Conservation (phyloP, 2,888 invertebrate species). For the Drosophila prolongata region DNA sequence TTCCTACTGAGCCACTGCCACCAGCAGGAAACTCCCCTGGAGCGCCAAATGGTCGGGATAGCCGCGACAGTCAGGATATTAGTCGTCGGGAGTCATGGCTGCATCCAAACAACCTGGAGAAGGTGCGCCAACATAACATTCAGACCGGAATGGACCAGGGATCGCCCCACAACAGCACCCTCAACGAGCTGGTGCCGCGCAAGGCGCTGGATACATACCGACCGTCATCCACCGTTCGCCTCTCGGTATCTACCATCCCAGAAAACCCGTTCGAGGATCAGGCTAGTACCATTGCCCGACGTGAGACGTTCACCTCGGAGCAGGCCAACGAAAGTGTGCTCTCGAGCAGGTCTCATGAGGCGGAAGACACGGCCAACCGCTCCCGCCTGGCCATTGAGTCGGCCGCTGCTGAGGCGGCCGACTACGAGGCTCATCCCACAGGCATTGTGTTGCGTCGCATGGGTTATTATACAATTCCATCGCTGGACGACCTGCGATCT, state of each 20-base stretch:
- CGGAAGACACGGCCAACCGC: slow-evolving; percentile 50
- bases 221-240: slow-evolving; percentile 44
- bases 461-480: slow-evolving; percentile 96
- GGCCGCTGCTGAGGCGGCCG: slow-evolving; percentile 23
- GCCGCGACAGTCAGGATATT: slow-evolving; percentile 34
- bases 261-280: slow-evolving; percentile 82
- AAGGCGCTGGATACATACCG: slow-evolving; percentile 80
- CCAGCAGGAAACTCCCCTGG: slow-evolving; percentile 7
- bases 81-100: slow-evolving; percentile 83
- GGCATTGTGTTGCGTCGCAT: slow-evolving; percentile 91
- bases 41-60: background rate
- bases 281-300: slow-evolving; percentile 52
- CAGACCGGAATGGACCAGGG: slow-evolving; percentile 62
- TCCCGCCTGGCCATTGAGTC: slow-evolving; percentile 61
- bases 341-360: slow-evolving; percentile 69
- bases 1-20: slow-evolving; percentile 36
- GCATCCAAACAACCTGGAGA: slow-evolving; percentile 82
- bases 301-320: slow-evolving; percentile 68
- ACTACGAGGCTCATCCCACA: slow-evolving; percentile 87
- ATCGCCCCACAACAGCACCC: slow-evolving; percentile 77
- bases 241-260: slow-evolving; percentile 76
- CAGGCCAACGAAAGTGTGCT: slow-evolving; percentile 74
- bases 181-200: slow-evolving; percentile 82
- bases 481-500: slow-evolving; percentile 91
- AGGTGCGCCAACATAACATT: slow-evolving; percentile 79